Base-by-base conservation (phyloP, 2,113 vertebrate species). In the Ailurus styani region DNA sequence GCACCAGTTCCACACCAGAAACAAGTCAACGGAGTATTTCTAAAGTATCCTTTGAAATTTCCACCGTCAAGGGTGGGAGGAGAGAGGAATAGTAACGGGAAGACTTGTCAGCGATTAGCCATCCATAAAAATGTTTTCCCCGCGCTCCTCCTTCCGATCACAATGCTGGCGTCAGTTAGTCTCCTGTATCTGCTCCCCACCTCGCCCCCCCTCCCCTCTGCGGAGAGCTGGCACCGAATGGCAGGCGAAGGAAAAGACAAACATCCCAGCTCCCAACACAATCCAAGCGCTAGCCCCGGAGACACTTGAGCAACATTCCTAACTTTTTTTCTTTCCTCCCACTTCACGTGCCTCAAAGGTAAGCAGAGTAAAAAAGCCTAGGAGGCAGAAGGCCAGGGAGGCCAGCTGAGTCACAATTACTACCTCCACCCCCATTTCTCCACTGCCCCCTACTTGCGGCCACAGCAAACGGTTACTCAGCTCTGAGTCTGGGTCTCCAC, bases 81-180 rank as follows among this genome's bases (percentile, higher is more conserved):
- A 97, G 97, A 97, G 87, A 96, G 92, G 34, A 70, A 64, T 20
- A 84, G 79, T 68, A 93, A 97, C 91, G 91, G 94, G 97, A 91
- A 97, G 97, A 86, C 97, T 95, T 90, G 97, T 96, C 98, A 96
- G 97, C 90, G 94, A 95, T 97, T 29, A 98, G 81, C 98, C 97
- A 98, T 94, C 98, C 98, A 95, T 97, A 97, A 97, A 98, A 97
- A 66, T 20, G 91, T 47, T 96, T 45, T 72, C 95, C 96, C 83
- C 55, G 97, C 79, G 90, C 98, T 97, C 96, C 98, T 98, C 98
- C 98, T 98, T 94, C 96, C 91, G n/a, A 96, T 97, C 96, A 96
- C 98, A 97, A 98, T 85, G 96, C 98, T 96, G 99, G 99, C 99
- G 99, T 99, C 99, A 97, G 98, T 73, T 42, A 98, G 99, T 99